Evolutionary conservation across 2,888 invertebrate genomes (phyloP), one percentile per base, ranked within the genome.

Genomic region (Agrochola litura): DNA sequence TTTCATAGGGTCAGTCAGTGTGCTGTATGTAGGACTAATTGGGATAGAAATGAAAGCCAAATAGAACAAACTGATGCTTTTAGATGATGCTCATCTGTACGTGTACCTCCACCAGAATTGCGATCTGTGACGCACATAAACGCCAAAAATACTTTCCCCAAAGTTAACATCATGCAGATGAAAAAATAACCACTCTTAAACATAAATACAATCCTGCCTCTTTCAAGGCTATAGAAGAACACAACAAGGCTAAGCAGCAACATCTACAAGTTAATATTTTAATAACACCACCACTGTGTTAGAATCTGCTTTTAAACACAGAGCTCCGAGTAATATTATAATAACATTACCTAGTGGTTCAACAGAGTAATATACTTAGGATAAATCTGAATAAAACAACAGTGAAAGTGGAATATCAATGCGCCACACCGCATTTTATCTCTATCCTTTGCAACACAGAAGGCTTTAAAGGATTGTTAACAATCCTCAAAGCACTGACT

Each of bases 381-480:
- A 73, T 73, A 73, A 82, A 77, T 84, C 77, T 83, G 73, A 85
- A 77, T 83, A 77, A 73, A 82, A 73, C 64, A 84, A 81, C 84
- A 81, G 41, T 69, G 68, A 81, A 84, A 81, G 79, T 65, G 83
- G 79, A 81, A 83, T 79, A 78, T 81, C 81, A 78, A 81, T 83
- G 78, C 52, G 71, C 54, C 30, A 52, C 71, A 83, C 78, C 66
- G 63, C 83, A 73, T 63, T 81, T 81, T 81, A 83, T 81, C 54
- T 65, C 54, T 43, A 83, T 67, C 67, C 83, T 73, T 58, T 54
- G 65, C 54, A 78, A 49, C 25, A 14, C 25, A 54, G 46, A 66
- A 76, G 67, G 66, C 73, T 77, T 77, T 46, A 58, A n/a, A 41
- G 63, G 65, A 74, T 63, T 75, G 69, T 75, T 70, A 64, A 46